phyloP scores from a whole-genome alignment of 2,888 invertebrate genomes.

The Oxyteleia sp. region DNA sequence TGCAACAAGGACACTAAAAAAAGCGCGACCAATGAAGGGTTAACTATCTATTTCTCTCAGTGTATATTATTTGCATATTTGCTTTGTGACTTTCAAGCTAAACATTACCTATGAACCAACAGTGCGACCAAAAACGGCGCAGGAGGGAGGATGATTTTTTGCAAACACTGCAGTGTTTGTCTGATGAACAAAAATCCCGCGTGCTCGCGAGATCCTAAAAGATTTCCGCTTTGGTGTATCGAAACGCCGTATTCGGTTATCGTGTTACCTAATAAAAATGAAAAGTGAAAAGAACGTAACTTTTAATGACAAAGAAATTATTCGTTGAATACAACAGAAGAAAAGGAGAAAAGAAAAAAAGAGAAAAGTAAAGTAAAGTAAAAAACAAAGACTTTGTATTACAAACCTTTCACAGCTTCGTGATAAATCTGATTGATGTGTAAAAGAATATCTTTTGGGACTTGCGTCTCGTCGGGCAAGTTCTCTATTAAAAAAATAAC shows the following conservation, averaged over 20 bases:
- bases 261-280: constrained; percentile 89
- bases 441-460: constrained; percentile 92
- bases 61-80: too few relatives aligned
- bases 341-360: too few relatives aligned
- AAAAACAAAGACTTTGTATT: not conserved
- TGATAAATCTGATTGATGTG: constrained; percentile 92
- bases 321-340: too few relatives aligned
- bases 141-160: constrained; percentile 91
- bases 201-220: constrained; percentile 92
- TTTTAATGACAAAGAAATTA: too few relatives aligned
- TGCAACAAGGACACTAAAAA: too few relatives aligned
- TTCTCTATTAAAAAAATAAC: constrained; percentile 92
- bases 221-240: constrained; percentile 89
- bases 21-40: too few relatives aligned
- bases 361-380: too few relatives aligned
- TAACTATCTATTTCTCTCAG: too few relatives aligned
- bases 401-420: constrained; percentile 89
- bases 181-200: constrained; percentile 94
- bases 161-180: constrained; percentile 94
- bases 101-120: constrained; percentile 92
- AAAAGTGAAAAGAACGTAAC: too few relatives aligned
- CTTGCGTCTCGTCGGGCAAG: constrained; percentile 89
- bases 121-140: constrained; percentile 93
- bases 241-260: constrained; percentile 92
- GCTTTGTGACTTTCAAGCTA: too few relatives aligned